Evolutionary conservation across 2,797 vertebrate species (phyloP).

Genomic region (Onychomys torridus): DNA sequence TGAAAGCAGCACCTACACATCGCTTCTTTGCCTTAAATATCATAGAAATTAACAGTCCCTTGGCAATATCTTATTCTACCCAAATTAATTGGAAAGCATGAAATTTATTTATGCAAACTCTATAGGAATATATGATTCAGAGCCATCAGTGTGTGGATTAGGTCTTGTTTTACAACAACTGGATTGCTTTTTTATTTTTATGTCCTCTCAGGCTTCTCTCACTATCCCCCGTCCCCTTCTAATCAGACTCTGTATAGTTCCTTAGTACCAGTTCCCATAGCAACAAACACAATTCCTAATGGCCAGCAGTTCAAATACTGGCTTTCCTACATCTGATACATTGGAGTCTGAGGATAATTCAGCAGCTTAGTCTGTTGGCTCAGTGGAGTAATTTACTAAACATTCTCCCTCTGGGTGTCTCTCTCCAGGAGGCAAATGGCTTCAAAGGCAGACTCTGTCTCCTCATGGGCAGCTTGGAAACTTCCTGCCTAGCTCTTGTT

Average conservation of each 20-base stretch:
- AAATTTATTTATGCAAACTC: constrained; percentile 86
- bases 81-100: constrained; percentile 89
- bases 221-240: constrained; percentile 38
- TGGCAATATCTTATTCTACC: constrained; percentile 88
- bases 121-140: constrained; percentile 79
- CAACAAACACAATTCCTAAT: constrained; percentile 87
- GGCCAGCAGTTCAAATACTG: constrained; percentile 86
- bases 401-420: constrained; percentile 78
- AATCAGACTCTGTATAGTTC: constrained; percentile 81
- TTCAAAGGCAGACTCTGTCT: constrained; percentile 74
- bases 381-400: constrained; percentile 80
- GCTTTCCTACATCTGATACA: constrained; percentile 83
- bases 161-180: constrained; percentile 85
- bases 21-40: constrained; percentile 91
- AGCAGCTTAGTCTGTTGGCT: constrained; percentile 76
- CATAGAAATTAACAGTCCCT: constrained; percentile 90
- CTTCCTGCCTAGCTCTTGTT: constrained; percentile 63
- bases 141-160: constrained; percentile 78
- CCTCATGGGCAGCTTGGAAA: constrained; percentile 76
- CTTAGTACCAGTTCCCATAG: constrained; percentile 88
- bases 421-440: constrained; percentile 82
- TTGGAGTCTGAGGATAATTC: constrained; percentile 83
- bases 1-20: constrained; percentile 90
- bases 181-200: constrained; percentile 83
- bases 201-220: constrained; percentile 79